Evolutionary conservation across 2,888 invertebrate species (phyloP).

Genomic region (Xestia xanthographa): DNA sequence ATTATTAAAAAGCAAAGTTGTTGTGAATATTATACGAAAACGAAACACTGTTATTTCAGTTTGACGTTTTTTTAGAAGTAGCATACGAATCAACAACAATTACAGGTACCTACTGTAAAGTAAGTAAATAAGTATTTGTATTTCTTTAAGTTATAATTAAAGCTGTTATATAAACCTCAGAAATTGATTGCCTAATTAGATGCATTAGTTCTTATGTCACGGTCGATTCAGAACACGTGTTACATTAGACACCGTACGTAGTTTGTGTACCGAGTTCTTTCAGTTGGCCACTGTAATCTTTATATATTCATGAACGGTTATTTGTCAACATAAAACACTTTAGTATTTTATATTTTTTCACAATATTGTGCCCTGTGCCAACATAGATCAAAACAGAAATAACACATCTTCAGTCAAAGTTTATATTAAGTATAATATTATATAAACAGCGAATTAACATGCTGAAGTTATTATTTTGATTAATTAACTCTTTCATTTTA

Average conservation of each 20-base stretch:
- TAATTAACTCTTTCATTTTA: slow-evolving; percentile 51
- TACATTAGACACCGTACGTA: slow-evolving; percentile 61
- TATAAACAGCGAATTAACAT: slow-evolving; percentile 49
- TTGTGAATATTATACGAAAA: background rate
- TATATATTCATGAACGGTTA: slow-evolving; percentile 40
- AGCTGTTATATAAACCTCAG: slow-evolving; percentile 38
- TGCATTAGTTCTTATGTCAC: slow-evolving; percentile 64
- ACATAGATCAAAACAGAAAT: slow-evolving; percentile 42
- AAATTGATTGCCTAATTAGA: slow-evolving; percentile 64
- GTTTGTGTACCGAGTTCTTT: slow-evolving; percentile 33
- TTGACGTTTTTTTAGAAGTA: background rate
- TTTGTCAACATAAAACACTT: slow-evolving; percentile 50
- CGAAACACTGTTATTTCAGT: background rate
- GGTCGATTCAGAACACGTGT: slow-evolving; percentile 62
- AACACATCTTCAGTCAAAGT: slow-evolving; percentile 40
- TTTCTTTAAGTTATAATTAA: background rate
- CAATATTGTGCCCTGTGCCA: slow-evolving; percentile 13
- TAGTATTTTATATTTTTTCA: slow-evolving; percentile 19
- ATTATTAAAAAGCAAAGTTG: background rate
- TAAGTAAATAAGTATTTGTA: background rate
- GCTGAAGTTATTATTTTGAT: slow-evolving; percentile 56
- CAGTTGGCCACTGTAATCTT: slow-evolving; percentile 46
- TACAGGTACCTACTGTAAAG: background rate
- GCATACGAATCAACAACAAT: background rate
- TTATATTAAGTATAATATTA: slow-evolving; percentile 46